Base-by-base conservation (phyloP, 2,797 vertebrate species). In the Neosilurus mollespiculum region DNA sequence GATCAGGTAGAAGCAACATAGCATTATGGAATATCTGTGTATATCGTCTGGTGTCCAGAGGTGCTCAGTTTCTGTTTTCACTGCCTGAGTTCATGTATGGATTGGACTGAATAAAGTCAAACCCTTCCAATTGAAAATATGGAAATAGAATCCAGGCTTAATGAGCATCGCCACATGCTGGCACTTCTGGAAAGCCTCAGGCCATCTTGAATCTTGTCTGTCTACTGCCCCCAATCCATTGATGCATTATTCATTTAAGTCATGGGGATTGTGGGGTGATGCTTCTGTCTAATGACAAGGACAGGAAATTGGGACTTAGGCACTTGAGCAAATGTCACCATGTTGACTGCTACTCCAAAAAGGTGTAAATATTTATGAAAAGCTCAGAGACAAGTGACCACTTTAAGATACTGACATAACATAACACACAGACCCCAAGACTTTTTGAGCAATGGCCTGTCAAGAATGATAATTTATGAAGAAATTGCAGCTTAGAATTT, bases 161-260 rank as follows among this genome's bases (percentile, higher is more conserved):
- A 90, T 86, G 81, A 89, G 64, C 75, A 58, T 34, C 72, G 80
- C 24, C 72, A 66, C 62, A 71, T 87, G 72, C 72, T 78, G 84
- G 66, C 86, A 67, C 49, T 73, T 70, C 66, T 75, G 9, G 9
- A 18, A 75, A 73, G 80, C 90, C 89, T 84, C 65, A 75, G 86
- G 87, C 88, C 82, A 77, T 81, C 71, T 66, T 85, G 89, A 91
- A 91, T 91, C 90, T 90, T 92, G 77, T 70, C 30, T 64, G 81
- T 78, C 71, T 73, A 69, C 67, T 70, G 59, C 58, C 84, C 81
- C 69, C 81, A 20, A 51, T 64, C 24, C 69, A 77, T 84, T 83
- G 77, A 93, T 92, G 78, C 86, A 93, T 94, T 91, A 92, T 93
- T 92, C 87, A 94, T 83, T 59, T 89, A 37, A 9, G 66, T 49